phyloP scores from a whole-genome alignment of 2,888 invertebrate species.

The Argynnis bischoffii region DNA sequence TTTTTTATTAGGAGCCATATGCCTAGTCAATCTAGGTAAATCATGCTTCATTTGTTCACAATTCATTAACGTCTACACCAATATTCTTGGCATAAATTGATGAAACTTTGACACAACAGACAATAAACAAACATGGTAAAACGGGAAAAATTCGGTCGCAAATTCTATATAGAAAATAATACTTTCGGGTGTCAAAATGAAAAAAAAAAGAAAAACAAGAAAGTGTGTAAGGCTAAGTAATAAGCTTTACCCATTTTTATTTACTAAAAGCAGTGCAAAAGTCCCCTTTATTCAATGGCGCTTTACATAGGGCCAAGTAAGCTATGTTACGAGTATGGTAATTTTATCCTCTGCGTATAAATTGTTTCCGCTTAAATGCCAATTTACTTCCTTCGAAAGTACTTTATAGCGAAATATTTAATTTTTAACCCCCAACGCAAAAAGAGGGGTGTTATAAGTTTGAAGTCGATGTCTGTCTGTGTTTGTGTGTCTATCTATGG shows the following conservation, averaged over 20 bases:
- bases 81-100: no score
- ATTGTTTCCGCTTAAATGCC: conserved; percentile 29
- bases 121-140: no score
- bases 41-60: no score
- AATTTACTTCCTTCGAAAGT: conserved; percentile 23
- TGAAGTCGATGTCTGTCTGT: no score
- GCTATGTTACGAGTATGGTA: conserved; percentile 24
- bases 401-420: not conserved
- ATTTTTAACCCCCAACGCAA: no score
- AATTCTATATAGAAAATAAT: no score
- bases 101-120: no score
- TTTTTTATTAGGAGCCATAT: no score
- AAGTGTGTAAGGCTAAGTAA: not conserved
- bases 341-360: conserved; percentile 23
- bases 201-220: conserved; percentile 3
- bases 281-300: not conserved
- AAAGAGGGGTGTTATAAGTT: no score
- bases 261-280: conserved; percentile 3
- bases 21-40: not conserved
- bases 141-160: no score
- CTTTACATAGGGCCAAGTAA: conserved; percentile 14
- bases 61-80: no score
- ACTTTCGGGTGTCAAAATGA: not conserved
- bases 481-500: no score
- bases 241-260: not conserved